Base-by-base conservation (phyloP, 2,888 invertebrate genomes). In the Lasioglossum marginatum region DNA sequence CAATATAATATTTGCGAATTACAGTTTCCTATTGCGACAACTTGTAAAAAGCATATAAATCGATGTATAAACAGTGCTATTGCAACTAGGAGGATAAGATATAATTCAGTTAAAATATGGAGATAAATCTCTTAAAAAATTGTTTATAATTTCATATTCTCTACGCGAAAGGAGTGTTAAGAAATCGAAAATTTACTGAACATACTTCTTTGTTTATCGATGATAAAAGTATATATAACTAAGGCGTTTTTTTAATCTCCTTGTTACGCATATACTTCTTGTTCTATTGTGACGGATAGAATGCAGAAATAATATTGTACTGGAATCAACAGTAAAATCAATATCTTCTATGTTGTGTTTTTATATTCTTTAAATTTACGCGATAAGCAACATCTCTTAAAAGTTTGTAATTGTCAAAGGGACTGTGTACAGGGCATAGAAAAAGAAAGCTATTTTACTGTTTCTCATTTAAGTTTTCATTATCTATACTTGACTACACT, bases 361-460 rank as follows among this genome's bases (percentile, higher is more conserved):
- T 82, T 72, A 72, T 52, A 72, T 78, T 78, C 63, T 82, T 75
- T 71, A 27, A 80, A 79, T 48, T 83, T 79, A 77, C 27, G 45
- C 78, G 43, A 63, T 45, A 79, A 48, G 60, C 71, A 77, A 79
- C 70, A 73, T 45, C 48, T 79, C 70, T 72, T 66, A 48, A 78
- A 86, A n/a, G 40, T 86, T 60, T 77, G 68, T 79, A 81, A 76
- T 76, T 81, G 76, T 79, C 40, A 48, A 79, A 73, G 82, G 87
- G 82, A 86, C 87, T 86, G 79, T 82, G 79, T 86, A 86, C 82
- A 86, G 82, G 86, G 81, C 82, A 78, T 86, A 86, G 82, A 82
- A 72, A 86, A 63, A 63, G 63, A 81, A 81, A 70, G 77, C 86
- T 85, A 79, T 68, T 79, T 86, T 79, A 81, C 71, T 72, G 45